Evolutionary conservation across 2,113 vertebrate species (phyloP).

Genomic region (Seriola rivoliana): DNA sequence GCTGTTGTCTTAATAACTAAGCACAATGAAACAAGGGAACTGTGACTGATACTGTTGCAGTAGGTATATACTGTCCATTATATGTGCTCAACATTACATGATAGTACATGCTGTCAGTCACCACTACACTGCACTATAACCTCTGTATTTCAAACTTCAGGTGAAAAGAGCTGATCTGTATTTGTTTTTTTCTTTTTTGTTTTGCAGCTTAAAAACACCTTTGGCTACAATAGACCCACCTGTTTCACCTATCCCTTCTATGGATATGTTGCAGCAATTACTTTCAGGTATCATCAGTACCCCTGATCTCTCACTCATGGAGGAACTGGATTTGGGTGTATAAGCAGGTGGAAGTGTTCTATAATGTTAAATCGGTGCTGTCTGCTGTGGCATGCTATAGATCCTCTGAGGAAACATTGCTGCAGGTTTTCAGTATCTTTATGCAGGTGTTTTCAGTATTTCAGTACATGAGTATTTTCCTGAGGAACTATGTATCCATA

Average conservation of each 20-base stretch:
- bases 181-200: background rate
- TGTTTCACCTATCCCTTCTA: constrained; percentile 42
- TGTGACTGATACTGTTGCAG: too few species aligned
- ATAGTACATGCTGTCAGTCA: background rate
- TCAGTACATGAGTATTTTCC: background rate
- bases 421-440: too few species aligned
- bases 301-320: background rate
- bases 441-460: too few species aligned
- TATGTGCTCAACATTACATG: background rate
- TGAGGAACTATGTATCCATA: background rate
- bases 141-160: background rate
- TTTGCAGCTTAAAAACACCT: constrained; percentile 43
- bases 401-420: background rate
- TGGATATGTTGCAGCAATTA: constrained; percentile 33
- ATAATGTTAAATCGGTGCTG: too few species aligned
- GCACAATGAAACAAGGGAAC: too few species aligned
- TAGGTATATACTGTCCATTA: too few species aligned
- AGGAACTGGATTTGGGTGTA: background rate
- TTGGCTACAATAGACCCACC: too few species aligned
- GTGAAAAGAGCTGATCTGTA: background rate
- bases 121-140: background rate
- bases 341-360: background rate
- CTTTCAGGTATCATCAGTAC: constrained; percentile 67
- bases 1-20: too few species aligned
- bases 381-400: background rate